A percentile compares a stretch with the other conserved stretches of the same genome.
phyloP scores from a whole-genome alignment of 2,797 vertebrate genomes.

The Geotria australis region DNA sequence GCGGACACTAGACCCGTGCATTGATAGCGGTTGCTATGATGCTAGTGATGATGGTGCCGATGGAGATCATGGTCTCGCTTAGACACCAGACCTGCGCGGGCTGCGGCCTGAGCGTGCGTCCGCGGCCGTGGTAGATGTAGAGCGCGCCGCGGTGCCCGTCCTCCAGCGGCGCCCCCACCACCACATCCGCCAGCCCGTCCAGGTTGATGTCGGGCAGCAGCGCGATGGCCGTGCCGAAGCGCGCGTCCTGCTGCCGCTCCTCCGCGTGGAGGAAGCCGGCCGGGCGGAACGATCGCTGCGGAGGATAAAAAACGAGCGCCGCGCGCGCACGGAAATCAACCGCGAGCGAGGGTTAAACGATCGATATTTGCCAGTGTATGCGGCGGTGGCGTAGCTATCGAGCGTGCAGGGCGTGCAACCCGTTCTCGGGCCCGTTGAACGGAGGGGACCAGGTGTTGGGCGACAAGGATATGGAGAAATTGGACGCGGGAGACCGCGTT shows the following conservation, averaged over 20 bases:
- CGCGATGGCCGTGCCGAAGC: conserved; percentile 51
- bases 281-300: background rate
- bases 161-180: conserved; percentile 64
- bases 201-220: conserved; percentile 49
- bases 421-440: too few species aligned
- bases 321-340: too few species aligned
- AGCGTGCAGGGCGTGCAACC: too few species aligned
- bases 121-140: conserved; percentile 42
- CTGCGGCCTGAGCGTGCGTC: conserved; percentile 17
- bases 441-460: too few species aligned
- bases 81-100: conserved; percentile 33
- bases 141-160: conserved; percentile 54
- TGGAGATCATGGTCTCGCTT: too few species aligned
- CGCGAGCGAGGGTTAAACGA: background rate
- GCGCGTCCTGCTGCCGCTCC: conserved; percentile 30
- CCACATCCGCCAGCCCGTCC: conserved; percentile 31
- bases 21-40: too few species aligned
- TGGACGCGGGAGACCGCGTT: too few species aligned
- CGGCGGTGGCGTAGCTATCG: too few species aligned
- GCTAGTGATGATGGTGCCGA: too few species aligned
- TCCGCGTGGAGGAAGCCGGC: conserved; percentile 26
- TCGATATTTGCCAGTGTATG: too few species aligned
- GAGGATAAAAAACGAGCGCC: background rate
- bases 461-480: too few species aligned
- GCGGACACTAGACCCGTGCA: conserved; percentile 33